Evolutionary conservation across 2,797 vertebrate genomes (phyloP), one percentile per base, ranked within the genome.

Genomic region (Mastacembelus armatus): DNA sequence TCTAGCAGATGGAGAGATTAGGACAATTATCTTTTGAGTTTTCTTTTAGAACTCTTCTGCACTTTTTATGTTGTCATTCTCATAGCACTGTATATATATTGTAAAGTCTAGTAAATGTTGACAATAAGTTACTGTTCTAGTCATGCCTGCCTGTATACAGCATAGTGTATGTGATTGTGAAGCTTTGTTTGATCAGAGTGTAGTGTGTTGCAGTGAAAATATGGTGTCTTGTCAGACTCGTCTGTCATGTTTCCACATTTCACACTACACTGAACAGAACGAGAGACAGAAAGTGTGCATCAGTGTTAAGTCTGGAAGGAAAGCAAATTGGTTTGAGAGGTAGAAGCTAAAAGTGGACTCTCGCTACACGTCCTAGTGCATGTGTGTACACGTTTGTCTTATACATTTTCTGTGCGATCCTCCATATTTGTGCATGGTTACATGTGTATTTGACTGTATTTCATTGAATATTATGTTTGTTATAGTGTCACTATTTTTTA

Each of bases 201-300:
- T 44, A 66, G 58, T 33, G 42, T 30, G 40, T 30, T 67, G 52
- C 15, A 8, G 43, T 35, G 47, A 69, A 39, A 27, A 62, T 47
- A 22, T 29, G 0, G 39, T 2, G 1, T 32, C 35, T 55, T 58
- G 66, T 62, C 40, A 14, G 66, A 52, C 76, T 80, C 77, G 60
- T 62, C 69, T 74, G 68, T 81, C 78, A 80, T 82, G 51, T 83
- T 78, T 81, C 60, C 56, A 81, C 66, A 83, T 83, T 81, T 85
- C 80, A 58, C 75, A 79, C 65, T 57, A 50, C 58, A 63, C 51
- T 71, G 77, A 77, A 42, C 50, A 61, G 26, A 68, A 18, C 24
- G 65, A 19, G 67, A 42, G 19, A 16, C n/a, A n/a, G n/a, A n/a
- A n/a, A n/a, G n/a, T n/a, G 54, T 43, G 55, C 48, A 30, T 9